These are phyloP conservation scores for Catocala sponsa DNA, from an alignment of 2,888 invertebrate genomes.

Conservation along the genomic window DNA sequence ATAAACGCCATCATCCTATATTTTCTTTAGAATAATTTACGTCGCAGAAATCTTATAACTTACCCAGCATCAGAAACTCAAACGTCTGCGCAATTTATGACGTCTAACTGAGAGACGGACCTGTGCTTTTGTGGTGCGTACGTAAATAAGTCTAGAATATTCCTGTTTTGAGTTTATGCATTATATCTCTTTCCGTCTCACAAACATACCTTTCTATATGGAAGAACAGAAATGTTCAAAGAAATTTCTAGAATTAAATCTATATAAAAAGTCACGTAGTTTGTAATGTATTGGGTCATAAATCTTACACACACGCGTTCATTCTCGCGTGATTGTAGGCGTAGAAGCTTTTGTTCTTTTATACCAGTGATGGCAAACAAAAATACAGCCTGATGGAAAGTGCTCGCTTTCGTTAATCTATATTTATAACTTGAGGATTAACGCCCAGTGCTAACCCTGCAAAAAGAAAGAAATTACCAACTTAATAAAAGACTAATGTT, in stretches of 20 bases:
- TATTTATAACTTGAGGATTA: no score
- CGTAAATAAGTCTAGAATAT: constrained; percentile 55
- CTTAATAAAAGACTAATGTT: no score
- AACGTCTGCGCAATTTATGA: constrained; percentile 75
- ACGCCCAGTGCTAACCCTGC: no score
- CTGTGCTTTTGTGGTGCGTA: constrained; percentile 69
- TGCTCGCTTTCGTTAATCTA: no score
- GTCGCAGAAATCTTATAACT: constrained; percentile 21
- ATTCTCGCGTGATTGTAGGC: no score
- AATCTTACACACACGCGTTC: no score
- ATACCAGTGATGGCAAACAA: no score
- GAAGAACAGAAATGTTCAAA: constrained; percentile 5
- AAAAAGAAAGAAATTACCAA: no score
- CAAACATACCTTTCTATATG: constrained; percentile 8
- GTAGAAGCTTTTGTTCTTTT: no score
- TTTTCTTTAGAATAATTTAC: neutral
- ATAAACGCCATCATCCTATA: no score
- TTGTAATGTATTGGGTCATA: no score
- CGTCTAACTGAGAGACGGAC: constrained; percentile 70
- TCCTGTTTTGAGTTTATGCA: constrained; percentile 54
- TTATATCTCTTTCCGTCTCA: constrained; percentile 34
- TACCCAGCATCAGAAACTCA: constrained; percentile 50
- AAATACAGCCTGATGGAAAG: no score
- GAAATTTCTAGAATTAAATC: constrained; percentile 1
- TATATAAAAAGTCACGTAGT: neutral